Base-by-base conservation (phyloP, 2,888 invertebrate genomes). In the Acleris laterana region DNA sequence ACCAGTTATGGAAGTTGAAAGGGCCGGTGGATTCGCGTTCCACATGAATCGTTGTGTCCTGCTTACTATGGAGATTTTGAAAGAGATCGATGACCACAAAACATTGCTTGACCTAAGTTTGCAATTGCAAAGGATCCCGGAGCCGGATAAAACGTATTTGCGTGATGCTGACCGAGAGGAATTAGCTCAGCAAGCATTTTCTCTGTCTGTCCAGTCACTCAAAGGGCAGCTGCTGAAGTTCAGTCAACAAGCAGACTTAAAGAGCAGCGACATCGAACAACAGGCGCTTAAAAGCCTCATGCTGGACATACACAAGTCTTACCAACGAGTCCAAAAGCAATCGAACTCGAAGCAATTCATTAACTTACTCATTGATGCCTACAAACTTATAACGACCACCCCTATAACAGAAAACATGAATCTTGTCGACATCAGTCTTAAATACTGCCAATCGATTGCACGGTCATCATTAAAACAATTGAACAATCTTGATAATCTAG, bases 11-110 rank as follows among this genome's bases (percentile, higher is more conserved):
- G 99, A 99, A 93, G 96, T 99, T 50, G 98, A 99, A 81, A 94
- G 99, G 69, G 96, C 98, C 0, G 99, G 99, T 3, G 97, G 97
- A 71, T 97, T 99, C 81, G 96, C 97, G 0, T 96, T 97, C 44
- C 98, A 99, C 81, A 97, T 99, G 96, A 96, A 96, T 71, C 95
- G 97, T 67, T 97, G 97, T 71, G 95, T 98, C 2, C 94, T 95
- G 22, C 94, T 98, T 42, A 93, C 98, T 6, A 94, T 98, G 89
- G 96, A 97, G 83, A 95, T 98, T 68, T 88, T 98, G 49, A 94
- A 95, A 74, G 96, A 96, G 77, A 95, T 95, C 44, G 95, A 95
- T 65, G 98, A 99, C 81, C 95, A 96, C 77, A 95, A 95, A 79
- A 95, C 96, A 71, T 90, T 99, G 55, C 93, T 97, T 61, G 96